Conservation (phyloP, 2,113 vertebrate species). For the Calyptomena viridis region DNA sequence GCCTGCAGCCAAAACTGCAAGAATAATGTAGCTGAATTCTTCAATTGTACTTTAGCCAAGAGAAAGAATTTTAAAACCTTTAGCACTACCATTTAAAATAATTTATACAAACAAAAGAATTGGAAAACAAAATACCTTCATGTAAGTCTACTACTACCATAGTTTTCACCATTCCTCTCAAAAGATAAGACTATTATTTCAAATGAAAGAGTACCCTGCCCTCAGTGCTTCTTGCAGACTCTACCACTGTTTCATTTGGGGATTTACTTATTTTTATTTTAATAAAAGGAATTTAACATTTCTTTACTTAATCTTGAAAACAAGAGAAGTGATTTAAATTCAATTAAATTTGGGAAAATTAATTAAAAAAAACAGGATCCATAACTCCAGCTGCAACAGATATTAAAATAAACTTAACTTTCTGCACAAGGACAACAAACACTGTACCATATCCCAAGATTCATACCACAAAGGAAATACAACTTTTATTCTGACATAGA, state of each 20-base stretch:
- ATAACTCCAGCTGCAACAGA: neutral
- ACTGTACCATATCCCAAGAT: neutral
- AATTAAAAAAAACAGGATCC: neutral
- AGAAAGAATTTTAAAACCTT: neutral
- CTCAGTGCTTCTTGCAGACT: neutral
- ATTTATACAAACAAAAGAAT: neutral
- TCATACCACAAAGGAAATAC: neutral
- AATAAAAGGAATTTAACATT: neutral
- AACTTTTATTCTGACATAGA: neutral
- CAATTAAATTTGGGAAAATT: neutral
- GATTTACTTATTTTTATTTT: neutral
- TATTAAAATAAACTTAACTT: neutral
- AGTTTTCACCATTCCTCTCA: neutral
- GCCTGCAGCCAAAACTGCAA: neutral
- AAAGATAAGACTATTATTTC: neutral
- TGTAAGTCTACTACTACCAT: neutral
- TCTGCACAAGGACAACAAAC: neutral
- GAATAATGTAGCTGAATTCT: neutral
- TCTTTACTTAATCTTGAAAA: neutral
- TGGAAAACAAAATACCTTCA: neutral
- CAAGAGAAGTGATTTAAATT: neutral
- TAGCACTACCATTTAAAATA: neutral
- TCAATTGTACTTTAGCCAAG: neutral
- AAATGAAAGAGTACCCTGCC: neutral
- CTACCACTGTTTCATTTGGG: neutral